Conservation (phyloP, 1,140 invertebrate species). For the Brachionus rubens region DNA sequence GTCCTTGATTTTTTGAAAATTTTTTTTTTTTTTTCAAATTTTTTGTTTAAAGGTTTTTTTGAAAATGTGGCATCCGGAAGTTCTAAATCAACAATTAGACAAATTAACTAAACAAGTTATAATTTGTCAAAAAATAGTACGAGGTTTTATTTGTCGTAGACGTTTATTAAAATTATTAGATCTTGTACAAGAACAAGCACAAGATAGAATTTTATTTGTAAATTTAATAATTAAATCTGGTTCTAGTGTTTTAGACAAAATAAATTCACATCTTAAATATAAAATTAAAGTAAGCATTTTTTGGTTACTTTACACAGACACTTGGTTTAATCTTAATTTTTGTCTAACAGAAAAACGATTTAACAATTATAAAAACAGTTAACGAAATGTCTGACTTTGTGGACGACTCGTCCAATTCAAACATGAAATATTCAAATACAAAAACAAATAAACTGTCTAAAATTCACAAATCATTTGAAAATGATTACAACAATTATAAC, state of each 20-base stretch:
- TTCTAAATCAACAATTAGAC: constrained; percentile 36
- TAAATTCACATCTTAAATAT: background rate
- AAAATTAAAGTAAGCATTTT: constrained; percentile 26
- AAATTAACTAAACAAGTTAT: constrained; percentile 2
- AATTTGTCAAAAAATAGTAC: constrained; percentile 29
- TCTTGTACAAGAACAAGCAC: constrained; percentile 9
- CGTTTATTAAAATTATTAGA: constrained; percentile 12
- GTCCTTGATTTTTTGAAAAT: background rate
- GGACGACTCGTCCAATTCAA: constrained; percentile 10
- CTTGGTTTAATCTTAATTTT: background rate
- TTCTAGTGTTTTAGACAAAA: background rate
- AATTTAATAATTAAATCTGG: background rate
- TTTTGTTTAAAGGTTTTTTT: constrained; percentile 40
- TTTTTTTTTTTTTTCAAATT: background rate
- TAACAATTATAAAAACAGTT: constrained; percentile 8
- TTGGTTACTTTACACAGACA: no score
- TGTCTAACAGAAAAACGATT: constrained; percentile 2
- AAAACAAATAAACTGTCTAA: constrained; percentile 4
- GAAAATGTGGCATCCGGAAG: constrained; percentile 44
- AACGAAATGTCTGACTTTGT: constrained; percentile 37
- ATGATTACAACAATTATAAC: constrained; percentile 36
- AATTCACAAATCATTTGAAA: constrained; percentile 2
- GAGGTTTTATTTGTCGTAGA: constrained; percentile 24
- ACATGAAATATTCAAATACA: background rate
- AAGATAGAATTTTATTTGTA: background rate